A percentile compares a stretch with the other conserved stretches of the same genome.
These are phyloP conservation scores for Endomychus coccineus DNA, from an alignment of 2,888 invertebrate species.

Conservation along the genomic window DNA sequence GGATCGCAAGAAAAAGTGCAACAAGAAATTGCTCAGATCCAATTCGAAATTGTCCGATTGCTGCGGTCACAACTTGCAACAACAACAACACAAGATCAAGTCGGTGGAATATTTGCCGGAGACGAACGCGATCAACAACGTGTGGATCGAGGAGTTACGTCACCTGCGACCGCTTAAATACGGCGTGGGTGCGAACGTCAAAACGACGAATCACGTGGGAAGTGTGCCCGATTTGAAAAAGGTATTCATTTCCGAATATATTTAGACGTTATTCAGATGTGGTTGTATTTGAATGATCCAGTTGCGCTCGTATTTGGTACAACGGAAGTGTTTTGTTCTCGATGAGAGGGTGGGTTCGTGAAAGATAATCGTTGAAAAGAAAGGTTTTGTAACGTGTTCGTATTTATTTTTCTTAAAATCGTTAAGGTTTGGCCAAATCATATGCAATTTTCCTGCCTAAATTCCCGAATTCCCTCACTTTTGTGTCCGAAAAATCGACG, in stretches of 20 bases:
- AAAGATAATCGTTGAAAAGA: no score
- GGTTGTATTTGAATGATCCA: not conserved
- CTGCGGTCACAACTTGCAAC: slow-evolving; percentile 23
- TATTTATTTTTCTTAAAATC: no score
- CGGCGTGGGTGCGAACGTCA: slow-evolving; percentile 13
- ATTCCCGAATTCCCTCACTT: no score
- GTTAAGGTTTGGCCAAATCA: no score
- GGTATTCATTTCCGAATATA: slow-evolving; percentile 46
- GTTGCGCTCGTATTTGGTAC: slow-evolving; percentile 2
- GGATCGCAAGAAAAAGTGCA: slow-evolving; percentile 25
- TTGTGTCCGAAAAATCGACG: no score
- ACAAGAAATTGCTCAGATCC: slow-evolving; percentile 22
- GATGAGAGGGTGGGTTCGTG: no score
- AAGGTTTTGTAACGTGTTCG: no score
- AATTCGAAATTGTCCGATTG: slow-evolving; percentile 25
- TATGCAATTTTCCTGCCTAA: no score
- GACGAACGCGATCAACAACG: slow-evolving; percentile 24
- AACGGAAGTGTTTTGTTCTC: no score
- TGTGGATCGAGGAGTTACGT: slow-evolving; percentile 28
- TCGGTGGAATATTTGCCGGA: slow-evolving; percentile 33
- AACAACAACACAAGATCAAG: slow-evolving; percentile 28
- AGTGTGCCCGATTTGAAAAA: slow-evolving; percentile 51
- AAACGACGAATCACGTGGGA: slow-evolving; percentile 35
- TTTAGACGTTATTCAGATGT: no score
- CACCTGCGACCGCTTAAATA: slow-evolving; percentile 19